Evolutionary conservation across 2,888 invertebrate species (phyloP).

Genomic region (Cryptocephalus primarius): DNA sequence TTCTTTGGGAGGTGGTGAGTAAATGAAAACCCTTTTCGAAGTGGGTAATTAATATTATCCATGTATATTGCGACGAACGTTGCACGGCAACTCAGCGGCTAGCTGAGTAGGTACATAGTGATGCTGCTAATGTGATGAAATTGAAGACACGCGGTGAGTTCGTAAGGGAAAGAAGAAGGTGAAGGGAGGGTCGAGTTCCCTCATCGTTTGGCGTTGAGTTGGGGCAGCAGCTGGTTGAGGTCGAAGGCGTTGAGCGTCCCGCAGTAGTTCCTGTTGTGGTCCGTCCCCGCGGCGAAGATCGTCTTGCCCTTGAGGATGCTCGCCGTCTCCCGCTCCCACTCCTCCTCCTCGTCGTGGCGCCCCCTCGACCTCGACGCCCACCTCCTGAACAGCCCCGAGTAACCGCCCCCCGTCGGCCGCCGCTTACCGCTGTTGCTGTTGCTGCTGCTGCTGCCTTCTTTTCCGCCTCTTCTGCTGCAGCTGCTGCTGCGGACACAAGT

Average conservation of each 20-base stretch:
- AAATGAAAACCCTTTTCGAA: no score
- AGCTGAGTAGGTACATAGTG: no score
- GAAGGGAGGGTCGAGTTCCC: no score
- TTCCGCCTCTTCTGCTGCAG: slow-evolving; percentile 24
- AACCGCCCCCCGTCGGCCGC: not conserved
- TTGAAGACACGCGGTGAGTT: no score
- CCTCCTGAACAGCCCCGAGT: slow-evolving; percentile 9
- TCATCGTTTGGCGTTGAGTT: slow-evolving; percentile 5
- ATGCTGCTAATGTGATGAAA: no score
- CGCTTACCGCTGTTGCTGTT: slow-evolving; percentile 3
- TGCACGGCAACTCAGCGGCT: no score
- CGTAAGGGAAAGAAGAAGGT: no score
- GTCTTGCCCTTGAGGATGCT: slow-evolving; percentile 38
- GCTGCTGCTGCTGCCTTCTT: slow-evolving; percentile 22
- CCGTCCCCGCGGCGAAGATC: slow-evolving; percentile 13
- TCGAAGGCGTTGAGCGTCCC: slow-evolving; percentile 18
- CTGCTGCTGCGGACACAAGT: slow-evolving; percentile 28
- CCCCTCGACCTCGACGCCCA: slow-evolving; percentile 19
- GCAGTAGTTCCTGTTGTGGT: slow-evolving; percentile 19
- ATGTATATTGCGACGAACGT: no score
- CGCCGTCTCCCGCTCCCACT: slow-evolving; percentile 46
- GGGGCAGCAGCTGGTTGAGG: slow-evolving; percentile 17
- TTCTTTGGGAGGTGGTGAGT: no score
- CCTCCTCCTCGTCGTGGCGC: not conserved
- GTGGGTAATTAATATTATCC: no score